Base-by-base conservation (phyloP, 2,113 vertebrate genomes). In the Brachyhypopomus gauderio region DNA sequence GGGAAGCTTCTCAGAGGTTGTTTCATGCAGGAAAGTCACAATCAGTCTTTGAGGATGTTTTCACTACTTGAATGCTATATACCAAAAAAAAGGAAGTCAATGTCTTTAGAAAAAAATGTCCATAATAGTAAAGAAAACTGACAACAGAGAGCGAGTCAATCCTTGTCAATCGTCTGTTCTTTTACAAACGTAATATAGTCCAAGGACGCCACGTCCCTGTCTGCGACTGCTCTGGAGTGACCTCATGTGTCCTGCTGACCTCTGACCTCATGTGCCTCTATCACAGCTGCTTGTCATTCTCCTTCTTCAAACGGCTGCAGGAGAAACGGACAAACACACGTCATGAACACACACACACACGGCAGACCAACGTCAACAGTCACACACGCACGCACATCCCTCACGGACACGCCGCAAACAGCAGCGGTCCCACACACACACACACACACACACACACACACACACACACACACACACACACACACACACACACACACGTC, bases 281-380 rank as follows among this genome's bases (percentile, higher is more conserved):
- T 94, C 96, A 99, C 96, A 99, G 95, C 91, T 98, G 98, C 93
- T 99, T 99, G 93, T 99, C 98, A 34, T 96, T 96, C 93, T 99
- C 98, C 92, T 99, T 99, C 95, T 99, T 99, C 95, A 99, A 96
- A 76, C 98, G 97, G 86, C 98, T 99, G 90, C 83, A 94, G 93
- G 66, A 84, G 45, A 92, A 80, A 62, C 77, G 77, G 69, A 87
- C 19, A 2, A 0, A 56, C 36, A 71, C 20, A 58, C 38, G 30
- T 30, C 30, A 30, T 30, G 30, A 30, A 30, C 30, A 30, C 30
- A 30, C 30, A 30, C 30, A 30, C 30, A 30, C 30, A 30, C 30
- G 30, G 30, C 30, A 30, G 30, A 30, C 30, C 23, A 62, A 36
- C 41, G 55, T 19, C 27, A 59, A 20, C 14, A 70, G 52, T 78